Evolutionary conservation across 2,888 invertebrate species (phyloP).

Genomic region (Lypha dubia): DNA sequence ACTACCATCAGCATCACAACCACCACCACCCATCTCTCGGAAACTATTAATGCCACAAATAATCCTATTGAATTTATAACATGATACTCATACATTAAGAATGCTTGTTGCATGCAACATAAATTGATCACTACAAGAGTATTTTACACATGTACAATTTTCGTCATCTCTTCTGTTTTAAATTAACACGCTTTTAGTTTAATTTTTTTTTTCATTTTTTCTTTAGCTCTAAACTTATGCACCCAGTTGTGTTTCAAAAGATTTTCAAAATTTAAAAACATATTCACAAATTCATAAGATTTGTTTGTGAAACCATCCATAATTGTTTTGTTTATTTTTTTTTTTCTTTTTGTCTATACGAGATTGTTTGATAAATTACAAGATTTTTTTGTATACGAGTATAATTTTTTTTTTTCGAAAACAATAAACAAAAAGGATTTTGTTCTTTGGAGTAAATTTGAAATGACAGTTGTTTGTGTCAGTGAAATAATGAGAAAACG

Average conservation of each 20-base stretch:
- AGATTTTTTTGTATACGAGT: constrained; percentile 26
- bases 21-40: constrained; percentile 15
- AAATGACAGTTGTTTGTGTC: constrained; percentile 69
- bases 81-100: neutral
- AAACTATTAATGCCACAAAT: constrained; percentile 29
- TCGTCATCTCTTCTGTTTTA: neutral
- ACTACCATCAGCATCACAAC: too few relatives aligned
- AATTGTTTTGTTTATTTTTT: constrained; percentile 41
- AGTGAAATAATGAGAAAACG: constrained; percentile 46
- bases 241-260: constrained; percentile 35
- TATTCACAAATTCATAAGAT: constrained; percentile 13
- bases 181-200: neutral
- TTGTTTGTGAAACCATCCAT: constrained; percentile 22
- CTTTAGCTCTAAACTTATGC: constrained; percentile 4
- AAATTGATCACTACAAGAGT: neutral
- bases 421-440: constrained; percentile 34
- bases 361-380: constrained; percentile 53
- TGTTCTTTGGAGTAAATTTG: constrained; percentile 62
- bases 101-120: constrained; percentile 22
- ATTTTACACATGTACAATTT: neutral
- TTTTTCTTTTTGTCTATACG: constrained; percentile 11
- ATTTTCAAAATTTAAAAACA: constrained; percentile 31
- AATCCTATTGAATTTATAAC: constrained; percentile 46
- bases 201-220: constrained; percentile 14
- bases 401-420: constrained; percentile 17